Evolutionary conservation across 1,140 invertebrate species (phyloP), one percentile per base, ranked within the genome.

Genomic region (Drosophila punjabiensis): DNA sequence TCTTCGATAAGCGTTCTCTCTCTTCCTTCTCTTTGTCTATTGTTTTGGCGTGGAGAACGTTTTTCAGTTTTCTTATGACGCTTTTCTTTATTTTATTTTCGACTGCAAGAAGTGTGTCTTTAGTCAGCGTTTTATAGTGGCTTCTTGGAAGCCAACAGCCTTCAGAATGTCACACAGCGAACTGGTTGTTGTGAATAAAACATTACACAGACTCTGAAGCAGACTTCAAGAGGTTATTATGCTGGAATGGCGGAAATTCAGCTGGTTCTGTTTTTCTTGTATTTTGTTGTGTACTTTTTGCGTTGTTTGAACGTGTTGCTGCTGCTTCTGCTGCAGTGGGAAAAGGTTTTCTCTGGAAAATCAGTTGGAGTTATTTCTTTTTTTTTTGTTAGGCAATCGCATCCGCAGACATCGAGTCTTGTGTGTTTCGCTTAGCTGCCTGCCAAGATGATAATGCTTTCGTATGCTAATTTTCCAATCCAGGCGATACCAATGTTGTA

Each of bases 131-230:
- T 79, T 83, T 84, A 79, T 81, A 64, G 64, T 24, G 30, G 50
- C 83, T 88, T 79, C 77, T 47, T 48, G 64, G 73, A 88, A 65
- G 47, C 45, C 16, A 79, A 84, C 85, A 88, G 85, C 85, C 85
- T 88, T 88, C 85, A 88, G 85, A 88, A 88, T 85, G 81, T 89
- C 85, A 88, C 74, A 88, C 74, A 79, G 58, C 70, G 5, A 53
- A 55, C 32, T 48, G 55, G 41, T 56, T 76, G 50, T 39, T 37
- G 55, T 58, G 55, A 58, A 9, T 58, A n/a, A 62, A 75, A 61
- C 71, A 75, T 74, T 39, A 56, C 53, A 56, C 18, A 47, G 11
- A 56, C 53, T 14, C 18, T 9, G 20, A 47, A 20, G 11, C 45
- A 50, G 66, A 59, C 47, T 39, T 59, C 58, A 41, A 7, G 30